phyloP scores from a whole-genome alignment of 2,797 vertebrate genomes.

The Crocodylus rhombifer region DNA sequence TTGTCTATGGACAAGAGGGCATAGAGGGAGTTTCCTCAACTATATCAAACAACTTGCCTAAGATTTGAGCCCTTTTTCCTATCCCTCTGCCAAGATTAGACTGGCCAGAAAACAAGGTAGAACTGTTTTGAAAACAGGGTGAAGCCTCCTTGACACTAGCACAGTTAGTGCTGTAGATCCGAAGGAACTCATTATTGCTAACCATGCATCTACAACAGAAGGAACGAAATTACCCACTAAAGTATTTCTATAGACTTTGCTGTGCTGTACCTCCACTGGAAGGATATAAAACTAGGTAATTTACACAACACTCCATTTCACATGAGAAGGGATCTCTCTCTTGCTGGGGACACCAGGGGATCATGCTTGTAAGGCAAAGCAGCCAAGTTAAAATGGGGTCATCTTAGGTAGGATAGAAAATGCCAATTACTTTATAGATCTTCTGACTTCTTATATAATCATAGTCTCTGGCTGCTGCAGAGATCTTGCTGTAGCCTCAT shows the following conservation, averaged over 20 bases:
- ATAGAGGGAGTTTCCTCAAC: not conserved
- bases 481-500: too few species aligned
- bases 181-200: not conserved
- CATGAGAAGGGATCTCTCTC: not conserved
- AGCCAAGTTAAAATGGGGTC: not conserved
- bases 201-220: not conserved
- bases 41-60: not conserved
- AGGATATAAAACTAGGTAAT: not conserved
- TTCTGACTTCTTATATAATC: not conserved
- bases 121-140: not conserved
- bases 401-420: not conserved
- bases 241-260: not conserved
- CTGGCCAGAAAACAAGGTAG: too few species aligned
- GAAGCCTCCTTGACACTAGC: not conserved
- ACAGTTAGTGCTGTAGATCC: not conserved
- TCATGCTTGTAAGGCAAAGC: not conserved
- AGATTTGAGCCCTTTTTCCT: not conserved
- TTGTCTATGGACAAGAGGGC: not conserved
- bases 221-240: not conserved
- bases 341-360: not conserved
- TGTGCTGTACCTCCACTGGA: not conserved
- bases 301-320: not conserved
- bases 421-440: not conserved
- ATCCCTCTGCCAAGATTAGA: too few species aligned
- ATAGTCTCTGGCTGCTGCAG: too few species aligned